These are phyloP conservation scores for Ophion ventricosus DNA, from an alignment of 2,888 invertebrate genomes.

Conservation along the genomic window DNA sequence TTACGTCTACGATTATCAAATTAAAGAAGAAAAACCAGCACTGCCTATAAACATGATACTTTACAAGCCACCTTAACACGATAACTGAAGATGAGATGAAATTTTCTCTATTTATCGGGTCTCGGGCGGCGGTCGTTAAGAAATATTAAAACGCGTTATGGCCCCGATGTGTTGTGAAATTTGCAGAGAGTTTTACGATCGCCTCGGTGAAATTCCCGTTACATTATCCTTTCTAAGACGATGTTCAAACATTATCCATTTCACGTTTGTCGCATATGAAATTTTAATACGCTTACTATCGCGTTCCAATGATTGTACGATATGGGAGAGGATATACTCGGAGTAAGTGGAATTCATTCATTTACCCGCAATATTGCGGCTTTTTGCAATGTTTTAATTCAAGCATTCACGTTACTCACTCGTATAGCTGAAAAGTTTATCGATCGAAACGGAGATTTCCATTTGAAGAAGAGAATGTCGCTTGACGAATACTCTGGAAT, in stretches of 20 bases:
- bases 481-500: too few species aligned
- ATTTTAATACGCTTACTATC: background rate
- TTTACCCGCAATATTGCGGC: background rate
- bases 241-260: conserved; percentile 6
- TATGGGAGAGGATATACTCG: background rate
- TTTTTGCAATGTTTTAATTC: background rate
- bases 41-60: conserved; percentile 36
- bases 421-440: background rate
- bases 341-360: background rate
- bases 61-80: conserved; percentile 41
- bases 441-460: too few species aligned
- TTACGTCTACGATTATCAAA: conserved; percentile 29
- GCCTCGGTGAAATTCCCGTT: conserved; percentile 33
- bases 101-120: conserved; percentile 68
- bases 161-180: conserved; percentile 40
- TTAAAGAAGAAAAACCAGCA: conserved; percentile 18
- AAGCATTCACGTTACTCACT: background rate
- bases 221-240: conserved; percentile 31
- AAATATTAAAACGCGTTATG: conserved; percentile 66
- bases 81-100: conserved; percentile 60
- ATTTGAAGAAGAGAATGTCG: too few species aligned
- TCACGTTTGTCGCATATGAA: conserved; percentile 3
- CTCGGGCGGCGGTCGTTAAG: conserved; percentile 63
- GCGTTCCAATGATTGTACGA: background rate
- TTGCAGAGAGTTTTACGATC: conserved; percentile 52